A percentile compares a stretch with the other conserved stretches of the same genome.
These are phyloP conservation scores for Actias luna DNA, from an alignment of 2,888 invertebrate genomes.

Conservation along the genomic window DNA sequence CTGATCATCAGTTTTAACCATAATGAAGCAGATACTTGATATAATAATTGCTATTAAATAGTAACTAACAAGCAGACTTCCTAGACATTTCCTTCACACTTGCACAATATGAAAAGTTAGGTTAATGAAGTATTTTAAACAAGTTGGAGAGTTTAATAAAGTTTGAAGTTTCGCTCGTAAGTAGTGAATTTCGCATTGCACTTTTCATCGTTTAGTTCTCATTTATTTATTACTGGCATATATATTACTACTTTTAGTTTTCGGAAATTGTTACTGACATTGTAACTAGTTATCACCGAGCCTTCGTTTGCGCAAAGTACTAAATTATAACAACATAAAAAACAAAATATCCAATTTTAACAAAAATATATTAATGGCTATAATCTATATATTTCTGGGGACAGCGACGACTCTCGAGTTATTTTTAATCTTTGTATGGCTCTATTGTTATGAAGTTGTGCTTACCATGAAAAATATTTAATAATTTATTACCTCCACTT, in stretches of 20 bases:
- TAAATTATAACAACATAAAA: too few relatives aligned
- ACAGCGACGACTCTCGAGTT: too few relatives aligned
- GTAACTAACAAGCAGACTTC: neutral
- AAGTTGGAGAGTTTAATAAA: neutral
- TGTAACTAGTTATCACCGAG: too few relatives aligned
- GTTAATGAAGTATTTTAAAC: neutral
- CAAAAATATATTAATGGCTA: too few relatives aligned
- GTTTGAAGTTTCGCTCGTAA: neutral
- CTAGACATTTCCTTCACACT: neutral
- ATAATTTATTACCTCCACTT: too few relatives aligned
- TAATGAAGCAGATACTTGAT: neutral
- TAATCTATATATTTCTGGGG: too few relatives aligned
- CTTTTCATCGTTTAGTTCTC: neutral
- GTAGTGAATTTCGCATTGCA: neutral
- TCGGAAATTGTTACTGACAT: too few relatives aligned
- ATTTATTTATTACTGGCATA: neutral
- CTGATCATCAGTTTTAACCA: neutral
- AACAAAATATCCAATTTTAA: too few relatives aligned
- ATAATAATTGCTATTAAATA: neutral
- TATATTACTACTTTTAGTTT: neutral
- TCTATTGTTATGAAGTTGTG: too few relatives aligned
- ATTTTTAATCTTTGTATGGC: too few relatives aligned
- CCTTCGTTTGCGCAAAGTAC: too few relatives aligned
- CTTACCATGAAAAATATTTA: too few relatives aligned
- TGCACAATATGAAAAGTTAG: neutral